Evolutionary conservation across 2,888 invertebrate species (phyloP).

Genomic region (Zygaena filipendulae): DNA sequence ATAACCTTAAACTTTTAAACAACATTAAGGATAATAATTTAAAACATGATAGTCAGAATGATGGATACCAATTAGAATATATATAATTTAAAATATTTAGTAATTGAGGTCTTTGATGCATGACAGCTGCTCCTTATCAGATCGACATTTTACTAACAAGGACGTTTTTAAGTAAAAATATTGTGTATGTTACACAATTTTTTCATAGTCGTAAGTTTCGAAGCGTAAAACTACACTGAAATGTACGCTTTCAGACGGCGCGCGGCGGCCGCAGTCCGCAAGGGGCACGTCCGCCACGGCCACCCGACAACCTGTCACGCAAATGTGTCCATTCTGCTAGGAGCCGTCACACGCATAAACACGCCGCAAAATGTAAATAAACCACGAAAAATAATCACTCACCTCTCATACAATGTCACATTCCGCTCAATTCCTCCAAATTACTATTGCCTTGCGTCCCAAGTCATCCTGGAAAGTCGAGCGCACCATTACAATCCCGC

Average conservation of each 20-base stretch:
- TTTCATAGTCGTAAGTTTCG: slow-evolving; percentile 23
- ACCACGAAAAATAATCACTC: slow-evolving; percentile 43
- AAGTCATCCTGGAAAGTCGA: slow-evolving; percentile 61
- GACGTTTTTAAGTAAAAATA: no score
- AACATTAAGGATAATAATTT: no score
- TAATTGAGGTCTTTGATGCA: no score
- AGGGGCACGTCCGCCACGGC: slow-evolving; percentile 30
- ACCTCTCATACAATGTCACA: slow-evolving; percentile 69
- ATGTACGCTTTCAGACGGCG: slow-evolving; percentile 25
- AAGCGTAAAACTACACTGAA: slow-evolving; percentile 20
- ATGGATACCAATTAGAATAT: no score
- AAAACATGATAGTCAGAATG: no score
- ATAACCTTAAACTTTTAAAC: no score
- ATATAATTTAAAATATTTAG: no score
- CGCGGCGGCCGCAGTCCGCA: slow-evolving; percentile 27
- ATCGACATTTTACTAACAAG: no score
- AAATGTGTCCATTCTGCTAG: slow-evolving; percentile 52
- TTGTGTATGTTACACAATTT: slow-evolving; percentile 50
- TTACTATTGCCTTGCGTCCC: slow-evolving; percentile 54
- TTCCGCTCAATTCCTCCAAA: slow-evolving; percentile 65
- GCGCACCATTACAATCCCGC: slow-evolving; percentile 61
- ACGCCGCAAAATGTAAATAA: slow-evolving; percentile 57
- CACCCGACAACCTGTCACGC: slow-evolving; percentile 39
- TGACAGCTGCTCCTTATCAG: no score
- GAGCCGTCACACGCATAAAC: slow-evolving; percentile 36